Base-by-base conservation (phyloP, 2,113 vertebrate genomes). In the Vicugna pacos region DNA sequence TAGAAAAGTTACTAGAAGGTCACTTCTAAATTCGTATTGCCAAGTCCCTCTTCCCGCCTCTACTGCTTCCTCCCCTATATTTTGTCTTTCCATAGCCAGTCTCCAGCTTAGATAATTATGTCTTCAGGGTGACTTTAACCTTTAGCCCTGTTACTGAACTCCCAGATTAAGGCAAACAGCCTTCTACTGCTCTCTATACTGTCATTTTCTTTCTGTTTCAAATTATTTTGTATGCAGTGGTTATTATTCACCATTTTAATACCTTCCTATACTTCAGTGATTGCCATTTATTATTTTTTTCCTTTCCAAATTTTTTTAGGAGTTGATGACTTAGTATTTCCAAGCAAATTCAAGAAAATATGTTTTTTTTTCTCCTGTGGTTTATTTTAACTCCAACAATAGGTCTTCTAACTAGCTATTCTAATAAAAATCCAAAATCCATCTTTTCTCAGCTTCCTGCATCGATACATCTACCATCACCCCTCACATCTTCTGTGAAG, bases 231-330 rank as follows among this genome's bases (percentile, higher is more conserved):
- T 60, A 50, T 65, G 32, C 35, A 83, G 3, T 52, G n/a, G 13
- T 93, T 81, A 48, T 32, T 81, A 72, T 77, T 88, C 30, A 60
- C 22, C 6, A 67, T 96, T 91, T 79, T 87, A 65, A 76, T 79
- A 92, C 42, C 1, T 6, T 3, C 62, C 2, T 52, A 13, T 60
- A 46, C 6, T 89, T 93, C 13, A 62, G 81, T 70, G 3, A 65
- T 93, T 91, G 38, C 3, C 30, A 81, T 42, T 50, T 38, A 26
- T 69, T 83, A 62, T 4, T 79, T 83, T 76, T 46, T 90, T 52
- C 56, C 16, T 64, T 72, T 35, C 38, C 46, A 50, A 86, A 72
- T 93, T 83, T 48, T 83, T 5, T 73, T 58, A 42, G 38, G 56
- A 70, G 16, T 58, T 81, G 73, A 20, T 70, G 89, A 65, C 2